Evolutionary conservation across 2,797 vertebrate genomes (phyloP), one percentile per base, ranked within the genome.

Genomic region (Pteronotus mesoamericanus): DNA sequence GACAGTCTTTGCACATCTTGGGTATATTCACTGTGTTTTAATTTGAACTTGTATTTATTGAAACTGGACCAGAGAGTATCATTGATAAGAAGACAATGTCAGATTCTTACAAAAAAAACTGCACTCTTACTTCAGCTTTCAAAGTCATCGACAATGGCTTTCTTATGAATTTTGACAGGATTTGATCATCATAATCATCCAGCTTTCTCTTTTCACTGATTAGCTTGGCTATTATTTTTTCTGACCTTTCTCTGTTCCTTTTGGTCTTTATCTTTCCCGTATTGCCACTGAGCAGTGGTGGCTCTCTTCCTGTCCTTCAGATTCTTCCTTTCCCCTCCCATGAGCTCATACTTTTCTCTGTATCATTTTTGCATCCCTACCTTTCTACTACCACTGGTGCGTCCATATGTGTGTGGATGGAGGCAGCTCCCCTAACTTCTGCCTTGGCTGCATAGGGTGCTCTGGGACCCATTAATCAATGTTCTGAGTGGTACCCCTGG

Each of bases 1-100:
- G 94, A 84, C 72, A 79, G 44, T 48, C 78, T 97, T 91, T 95
- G 92, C 92, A 96, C 98, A 95, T 95, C 34, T 37, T 95, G 95
- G 90, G 6, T 92, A 91, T 87, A 95, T 59, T 96, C 48, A 32
- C 29, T 32, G 15, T 84, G 46, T 61, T 96, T 95, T 72, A 64
- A 78, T 42, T 16, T 84, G 71, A 53, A 42, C 19, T 85, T 79
- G 18, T 44, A 61, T 71, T 86, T 32, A 6, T n/a, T 34, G 42
- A 51, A 89, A 71, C 32, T 21, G 82, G 83, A 39, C 6, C 11
- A 39, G 53, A 15, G 16, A 34, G 7, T 34, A 61, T 89, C 66
- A 86, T 2, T 94, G 66, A 92, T 10, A 26, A 46, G 44, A 64
- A 46, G 89, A 71, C 59, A 84, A 26, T 21, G 61, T 86, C 32